Conservation (phyloP, 1,140 invertebrate genomes). For the Danaus plexippus region DNA sequence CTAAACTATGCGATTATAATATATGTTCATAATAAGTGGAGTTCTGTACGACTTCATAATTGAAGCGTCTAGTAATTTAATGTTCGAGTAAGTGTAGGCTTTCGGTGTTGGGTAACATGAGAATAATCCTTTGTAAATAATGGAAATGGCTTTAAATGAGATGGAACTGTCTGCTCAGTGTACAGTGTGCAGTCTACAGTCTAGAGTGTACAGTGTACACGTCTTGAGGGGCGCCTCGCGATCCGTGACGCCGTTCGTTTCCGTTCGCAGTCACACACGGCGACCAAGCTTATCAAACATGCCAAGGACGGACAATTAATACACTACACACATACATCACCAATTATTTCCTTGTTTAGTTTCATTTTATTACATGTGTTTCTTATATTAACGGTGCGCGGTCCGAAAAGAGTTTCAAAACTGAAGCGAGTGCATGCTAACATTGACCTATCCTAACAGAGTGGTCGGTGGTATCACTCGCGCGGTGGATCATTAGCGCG, state of each 20-base stretch:
- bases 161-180: conserved; percentile 45
- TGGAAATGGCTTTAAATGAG: conserved; percentile 54
- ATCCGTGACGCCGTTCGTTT: conserved; percentile 57
- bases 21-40: too few species aligned
- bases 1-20: too few species aligned
- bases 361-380: too few species aligned
- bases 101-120: conserved; percentile 24
- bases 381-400: too few species aligned
- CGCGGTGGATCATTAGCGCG: conserved; percentile 5
- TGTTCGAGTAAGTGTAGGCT: neutral
- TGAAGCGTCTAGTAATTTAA: too few species aligned
- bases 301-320: conserved; percentile 4
- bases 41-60: too few species aligned
- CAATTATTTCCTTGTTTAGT: too few species aligned
- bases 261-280: conserved; percentile 42
- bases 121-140: conserved; percentile 18
- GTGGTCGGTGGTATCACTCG: too few species aligned
- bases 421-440: too few species aligned
- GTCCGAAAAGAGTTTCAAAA: too few species aligned
- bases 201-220: conserved; percentile 19
- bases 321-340: too few species aligned
- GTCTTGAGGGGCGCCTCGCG: conserved; percentile 51
- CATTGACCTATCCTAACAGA: conserved; percentile 6
- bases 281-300: conserved; percentile 9
- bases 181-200: neutral